Base-by-base conservation (phyloP, 2,888 invertebrate species). In the Teinopalpus imperialis region DNA sequence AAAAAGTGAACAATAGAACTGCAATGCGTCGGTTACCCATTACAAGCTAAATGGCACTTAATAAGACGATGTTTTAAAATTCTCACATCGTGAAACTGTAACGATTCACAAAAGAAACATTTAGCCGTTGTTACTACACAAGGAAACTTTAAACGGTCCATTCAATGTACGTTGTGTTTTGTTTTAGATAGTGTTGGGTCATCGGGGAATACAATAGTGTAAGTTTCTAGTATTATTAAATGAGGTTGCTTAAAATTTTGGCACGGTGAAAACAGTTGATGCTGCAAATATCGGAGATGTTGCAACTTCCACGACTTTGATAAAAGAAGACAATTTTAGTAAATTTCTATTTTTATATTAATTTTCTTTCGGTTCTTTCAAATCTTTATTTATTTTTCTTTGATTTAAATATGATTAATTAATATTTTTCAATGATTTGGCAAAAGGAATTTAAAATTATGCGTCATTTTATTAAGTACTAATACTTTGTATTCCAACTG, bases 81-180 rank as follows among this genome's bases (percentile, higher is more conserved):
- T 35, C 14, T 21, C 35, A 23, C 35, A 34, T 29, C 20, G 29
- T 43, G 20, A 20, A 29, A 35, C 20, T 35, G 3, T 43, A 35
- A 43, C 43, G 43, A 21, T 29, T 35, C 27, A 43, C 29, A 35
- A 35, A 35, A 43, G 43, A 43, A 43, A 26, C 32, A 43, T 29
- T 35, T 21, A 21, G 34, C 8, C n/a, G 26, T 3, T 29, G 26
- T 12, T 20, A 7, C 27, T 20, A 24, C 27, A 2, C 29, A 16
- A 29, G 35, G 23, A 35, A 43, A 43, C 27, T 35, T 21, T 35
- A 14, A 35, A 35, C 10, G 29, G 27, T 9, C 21, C 8, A 14
- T 43, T 35, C 14, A 14, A 21, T 7, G 43, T 35, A n/a, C 14
- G 8, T 20, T 24, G 34, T 27, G 42, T 42, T 34, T 41, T 41